Conservation (phyloP, 2,113 vertebrate species). For the Nothoprocta pentlandii region DNA sequence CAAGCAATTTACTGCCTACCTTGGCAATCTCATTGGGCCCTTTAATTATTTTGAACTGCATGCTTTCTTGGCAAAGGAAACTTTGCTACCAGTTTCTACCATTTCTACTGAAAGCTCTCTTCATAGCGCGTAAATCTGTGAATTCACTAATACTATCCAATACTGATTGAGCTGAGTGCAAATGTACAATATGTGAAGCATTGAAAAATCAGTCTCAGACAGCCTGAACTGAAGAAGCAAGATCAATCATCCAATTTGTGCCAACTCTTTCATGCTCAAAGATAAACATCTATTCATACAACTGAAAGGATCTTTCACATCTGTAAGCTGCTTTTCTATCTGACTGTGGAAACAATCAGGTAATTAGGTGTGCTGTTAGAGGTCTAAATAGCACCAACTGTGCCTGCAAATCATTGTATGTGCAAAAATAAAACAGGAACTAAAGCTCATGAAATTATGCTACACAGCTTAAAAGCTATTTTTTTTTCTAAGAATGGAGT, state of each 20-base stretch:
- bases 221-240: background rate
- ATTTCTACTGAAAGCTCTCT: background rate
- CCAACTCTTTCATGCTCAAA: background rate
- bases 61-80: background rate
- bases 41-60: background rate
- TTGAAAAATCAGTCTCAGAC: background rate
- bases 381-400: background rate
- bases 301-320: background rate
- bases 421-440: background rate
- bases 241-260: background rate
- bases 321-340: background rate
- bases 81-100: background rate
- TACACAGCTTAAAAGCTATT: background rate
- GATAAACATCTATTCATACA: background rate
- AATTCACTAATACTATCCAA: background rate
- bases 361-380: background rate
- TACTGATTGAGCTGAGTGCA: background rate
- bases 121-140: background rate
- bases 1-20: background rate
- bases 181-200: background rate
- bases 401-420: background rate
- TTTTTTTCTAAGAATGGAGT: background rate
- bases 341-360: background rate
- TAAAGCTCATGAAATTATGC: background rate
- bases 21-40: background rate